These are phyloP conservation scores for Noctua comes DNA, from an alignment of 2,888 invertebrate genomes.

Conservation along the genomic window DNA sequence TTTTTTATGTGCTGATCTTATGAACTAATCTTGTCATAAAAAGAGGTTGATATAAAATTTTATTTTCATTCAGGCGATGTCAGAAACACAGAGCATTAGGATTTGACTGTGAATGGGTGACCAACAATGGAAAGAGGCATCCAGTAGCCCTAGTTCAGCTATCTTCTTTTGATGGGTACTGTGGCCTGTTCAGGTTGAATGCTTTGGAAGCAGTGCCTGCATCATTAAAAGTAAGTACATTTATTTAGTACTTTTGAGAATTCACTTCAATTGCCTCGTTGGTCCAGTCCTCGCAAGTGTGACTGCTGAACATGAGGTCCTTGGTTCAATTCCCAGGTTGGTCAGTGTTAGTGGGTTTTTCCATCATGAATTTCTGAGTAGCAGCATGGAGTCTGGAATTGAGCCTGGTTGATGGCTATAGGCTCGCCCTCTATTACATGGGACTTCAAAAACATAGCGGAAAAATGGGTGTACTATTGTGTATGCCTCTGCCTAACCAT, in stretches of 20 bases:
- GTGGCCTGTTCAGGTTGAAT: slow-evolving; percentile 92
- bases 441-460: background rate
- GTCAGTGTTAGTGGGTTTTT: background rate
- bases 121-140: slow-evolving; percentile 88
- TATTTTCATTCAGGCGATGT: slow-evolving; percentile 74
- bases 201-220: slow-evolving; percentile 91
- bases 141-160: slow-evolving; percentile 94
- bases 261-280: background rate
- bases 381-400: background rate
- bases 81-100: slow-evolving; percentile 90
- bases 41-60: background rate
- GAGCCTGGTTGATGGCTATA: background rate
- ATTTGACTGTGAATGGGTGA: slow-evolving; percentile 96
- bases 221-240: slow-evolving; percentile 89
- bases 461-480: background rate
- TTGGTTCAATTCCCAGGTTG: background rate
- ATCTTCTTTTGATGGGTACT: slow-evolving; percentile 92
- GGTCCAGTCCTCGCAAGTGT: background rate
- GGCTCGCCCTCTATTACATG: background rate
- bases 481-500: background rate
- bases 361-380: background rate
- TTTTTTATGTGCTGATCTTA: background rate
- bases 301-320: background rate
- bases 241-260: background rate
- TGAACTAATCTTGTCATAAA: background rate